Evolutionary conservation across 2,888 invertebrate species (phyloP), one percentile per base, ranked within the genome.

Genomic region (Stictocephala bisonia): DNA sequence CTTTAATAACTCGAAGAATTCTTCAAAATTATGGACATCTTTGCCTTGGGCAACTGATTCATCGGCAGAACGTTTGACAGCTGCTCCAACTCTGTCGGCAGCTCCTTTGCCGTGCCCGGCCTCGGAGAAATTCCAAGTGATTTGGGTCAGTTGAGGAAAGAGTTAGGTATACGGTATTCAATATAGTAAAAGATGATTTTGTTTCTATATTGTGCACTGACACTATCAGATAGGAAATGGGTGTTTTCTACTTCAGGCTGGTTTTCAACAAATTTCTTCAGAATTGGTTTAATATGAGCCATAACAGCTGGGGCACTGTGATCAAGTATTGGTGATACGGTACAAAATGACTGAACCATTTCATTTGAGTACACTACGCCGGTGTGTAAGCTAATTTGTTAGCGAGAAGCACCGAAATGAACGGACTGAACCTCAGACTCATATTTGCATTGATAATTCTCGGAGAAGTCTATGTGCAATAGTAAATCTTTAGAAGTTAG

Each of bases 41-140:
- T 71, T 71, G 22, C 27, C 53, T 13, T 82, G 80, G 9, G 81
- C 75, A 9, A 81, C 79, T 6, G 80, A 80, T 74, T 82, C 81
- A 0, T 80, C 82, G 74, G 44, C 44, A 44, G 13, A 6, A 3
- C 44, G 3, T 44, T 44, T 44, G 3, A 44, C 3, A 44, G 44
- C 44, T 44, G 44, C 82, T 18, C 81, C 82, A 31, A 82, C 68
- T 3, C 82, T 81, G 77, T 81, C 81, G 6, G 81, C 74, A 11
- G 81, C 79, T 6, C 81, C 80, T 74, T 82, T 81, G 0, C 81
- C 82, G 75, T 83, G 82, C 11, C 82, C 81, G 18, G 79, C 78
- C 73, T 82, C 82, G 4, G 73, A 75, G 69, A 78, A 82, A 73
- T 81, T 81, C 81, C 81, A 82, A 2, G 78, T 79, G 0, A 78